Evolutionary conservation across 2,797 vertebrate species (phyloP).

Genomic region (Phoebastria nigripes): DNA sequence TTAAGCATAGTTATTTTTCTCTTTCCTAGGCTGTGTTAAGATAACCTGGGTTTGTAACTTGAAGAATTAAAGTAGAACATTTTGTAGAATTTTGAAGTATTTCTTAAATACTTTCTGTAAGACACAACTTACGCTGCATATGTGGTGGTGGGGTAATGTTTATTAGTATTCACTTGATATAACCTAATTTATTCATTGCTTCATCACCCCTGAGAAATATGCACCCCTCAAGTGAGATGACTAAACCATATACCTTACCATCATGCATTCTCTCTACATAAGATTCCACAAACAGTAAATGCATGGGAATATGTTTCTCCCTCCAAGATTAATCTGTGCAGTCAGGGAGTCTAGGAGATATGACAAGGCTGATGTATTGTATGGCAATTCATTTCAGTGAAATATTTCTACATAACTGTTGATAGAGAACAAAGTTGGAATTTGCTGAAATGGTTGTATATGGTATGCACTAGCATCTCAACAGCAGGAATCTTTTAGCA

Average conservation of each 20-base stretch:
- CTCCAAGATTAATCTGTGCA: constrained; percentile 29
- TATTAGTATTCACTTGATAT: constrained; percentile 1
- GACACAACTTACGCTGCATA: neutral
- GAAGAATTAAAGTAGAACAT: neutral
- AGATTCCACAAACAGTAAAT: neutral
- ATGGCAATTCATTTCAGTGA: neutral
- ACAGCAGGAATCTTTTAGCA: constrained; percentile 43
- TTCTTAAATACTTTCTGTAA: neutral
- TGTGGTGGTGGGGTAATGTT: neutral
- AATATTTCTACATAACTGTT: constrained; percentile 7
- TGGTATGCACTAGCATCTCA: neutral
- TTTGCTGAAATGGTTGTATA: neutral
- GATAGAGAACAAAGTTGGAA: constrained; percentile 26
- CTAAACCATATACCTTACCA: neutral
- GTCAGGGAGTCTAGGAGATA: neutral
- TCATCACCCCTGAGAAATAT: constrained; percentile 17
- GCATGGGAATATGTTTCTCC: neutral
- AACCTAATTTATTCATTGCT: constrained; percentile 26
- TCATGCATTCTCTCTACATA: neutral
- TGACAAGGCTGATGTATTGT: constrained; percentile 5
- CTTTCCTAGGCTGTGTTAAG: neutral
- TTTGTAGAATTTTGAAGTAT: neutral
- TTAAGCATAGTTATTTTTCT: constrained; percentile 48
- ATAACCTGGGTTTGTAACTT: neutral
- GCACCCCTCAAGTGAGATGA: neutral